These are phyloP conservation scores for Amazona vittata DNA, from an alignment of 2,113 vertebrate genomes.

Conservation along the genomic window DNA sequence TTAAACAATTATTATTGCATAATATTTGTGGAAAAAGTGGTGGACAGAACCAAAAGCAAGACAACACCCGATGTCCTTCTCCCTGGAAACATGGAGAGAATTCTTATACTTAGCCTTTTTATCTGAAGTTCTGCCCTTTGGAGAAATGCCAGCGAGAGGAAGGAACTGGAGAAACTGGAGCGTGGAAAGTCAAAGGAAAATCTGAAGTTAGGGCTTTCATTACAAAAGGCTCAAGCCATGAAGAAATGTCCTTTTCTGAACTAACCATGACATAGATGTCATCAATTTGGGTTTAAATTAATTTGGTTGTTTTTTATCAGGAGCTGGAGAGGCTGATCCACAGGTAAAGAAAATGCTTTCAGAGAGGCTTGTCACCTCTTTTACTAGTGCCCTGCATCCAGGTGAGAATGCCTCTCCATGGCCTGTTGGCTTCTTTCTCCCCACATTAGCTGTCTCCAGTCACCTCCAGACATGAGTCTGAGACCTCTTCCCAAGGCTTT, in stretches of 20 bases:
- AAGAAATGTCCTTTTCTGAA: background rate
- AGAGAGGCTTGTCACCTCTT: background rate
- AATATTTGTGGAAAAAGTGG: background rate
- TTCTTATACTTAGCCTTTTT: background rate
- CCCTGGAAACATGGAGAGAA: background rate
- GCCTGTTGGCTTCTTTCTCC: background rate
- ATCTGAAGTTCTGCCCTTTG: background rate
- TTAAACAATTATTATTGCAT: background rate
- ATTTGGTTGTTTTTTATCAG: background rate
- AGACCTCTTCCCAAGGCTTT: background rate
- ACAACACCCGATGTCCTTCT: background rate
- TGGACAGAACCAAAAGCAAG: background rate
- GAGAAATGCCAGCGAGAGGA: background rate
- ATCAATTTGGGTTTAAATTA: background rate
- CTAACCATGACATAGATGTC: background rate
- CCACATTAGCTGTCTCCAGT: background rate
- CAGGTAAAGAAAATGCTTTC: background rate
- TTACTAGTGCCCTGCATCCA: background rate
- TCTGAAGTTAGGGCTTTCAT: background rate
- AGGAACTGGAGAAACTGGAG: background rate
- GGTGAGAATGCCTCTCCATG: background rate
- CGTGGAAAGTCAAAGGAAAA: background rate
- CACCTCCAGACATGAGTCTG: background rate
- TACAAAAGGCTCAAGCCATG: background rate
- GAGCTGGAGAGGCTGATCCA: background rate